Base-by-base conservation (phyloP, 2,797 vertebrate species). In the Pipistrellus nathusii region DNA sequence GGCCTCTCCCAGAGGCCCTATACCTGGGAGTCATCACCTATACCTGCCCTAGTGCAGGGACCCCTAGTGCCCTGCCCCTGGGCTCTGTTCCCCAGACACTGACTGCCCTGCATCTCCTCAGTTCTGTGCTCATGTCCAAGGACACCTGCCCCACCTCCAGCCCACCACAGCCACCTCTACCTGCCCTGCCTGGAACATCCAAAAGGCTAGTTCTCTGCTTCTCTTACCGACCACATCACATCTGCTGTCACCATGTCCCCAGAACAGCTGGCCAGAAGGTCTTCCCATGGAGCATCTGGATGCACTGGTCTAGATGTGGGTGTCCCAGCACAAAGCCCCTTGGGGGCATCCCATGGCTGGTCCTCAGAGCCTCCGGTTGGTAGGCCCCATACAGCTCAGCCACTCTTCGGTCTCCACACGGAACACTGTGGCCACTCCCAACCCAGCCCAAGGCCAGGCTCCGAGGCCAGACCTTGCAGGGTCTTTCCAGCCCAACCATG, bases 291-390 rank as follows among this genome's bases (percentile, higher is more conserved):
- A 59, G 51, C 14, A 20, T 44, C 64, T 72, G 32, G 44, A 7
- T 44, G 7, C 17, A 35, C 2, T 0, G 32, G 53, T 71, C 44
- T 72, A 53, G n/a, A 30, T 38, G 25, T 38, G 55, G 12, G 14
- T 5, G 11, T 44, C 27, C 53, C 20, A 46, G 32, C 3, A 4
- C 35, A 80, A 1, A 80, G 57, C n/a, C 30, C 35, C 32, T 0
- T 11, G 59, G 48, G 48, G 8, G 8, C 1, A 2, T 27, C n/a
- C n/a, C 69, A n/a, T 0, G 3, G 32, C n/a, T 48, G 85, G 48
- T 8, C 20, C 73, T 73, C 35, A 7, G 71, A 68, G n/a, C 5
- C 46, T 44, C 64, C 18, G 76, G 51, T 12, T 5, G 1, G 48
- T 8, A 14, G 44, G 13, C 23, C 23, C 4, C 3, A 86, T 11